Conservation (phyloP, 2,888 invertebrate species). For the Camponotus fellah region DNA sequence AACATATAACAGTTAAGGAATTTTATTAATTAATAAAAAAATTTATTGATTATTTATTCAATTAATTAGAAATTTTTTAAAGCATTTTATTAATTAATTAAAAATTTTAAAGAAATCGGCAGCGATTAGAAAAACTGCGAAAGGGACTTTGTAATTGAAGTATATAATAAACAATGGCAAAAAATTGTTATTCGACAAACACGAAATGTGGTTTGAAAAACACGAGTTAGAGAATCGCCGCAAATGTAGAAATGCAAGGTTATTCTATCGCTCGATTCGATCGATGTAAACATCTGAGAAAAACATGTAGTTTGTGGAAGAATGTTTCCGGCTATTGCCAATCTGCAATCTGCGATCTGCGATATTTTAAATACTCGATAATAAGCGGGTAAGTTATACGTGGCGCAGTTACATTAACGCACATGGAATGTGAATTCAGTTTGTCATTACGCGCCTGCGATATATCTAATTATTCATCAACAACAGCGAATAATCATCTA, state of each 20-base stretch:
- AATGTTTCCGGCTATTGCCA: slow-evolving; percentile 40
- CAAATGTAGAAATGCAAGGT: slow-evolving; percentile 39
- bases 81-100: too few species aligned
- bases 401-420: slow-evolving; percentile 10
- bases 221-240: neutral
- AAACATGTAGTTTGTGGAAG: slow-evolving; percentile 19
- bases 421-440: slow-evolving; percentile 6
- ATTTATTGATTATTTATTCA: too few species aligned
- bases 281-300: slow-evolving; percentile 49
- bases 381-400: slow-evolving; percentile 39
- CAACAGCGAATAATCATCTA: neutral
- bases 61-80: too few species aligned
- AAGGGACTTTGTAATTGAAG: neutral
- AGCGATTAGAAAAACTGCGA: neutral
- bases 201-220: too few species aligned
- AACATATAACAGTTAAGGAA: too few species aligned
- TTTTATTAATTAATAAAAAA: too few species aligned
- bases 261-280: neutral
- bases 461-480: slow-evolving; percentile 30
- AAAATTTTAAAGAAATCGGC: neutral
- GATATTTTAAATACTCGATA: slow-evolving; percentile 24
- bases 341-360: slow-evolving; percentile 15
- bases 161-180: neutral
- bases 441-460: slow-evolving; percentile 21
- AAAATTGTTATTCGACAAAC: neutral